Evolutionary conservation across 1,140 invertebrate genomes (phyloP).

Genomic region (Ladona fulva): DNA sequence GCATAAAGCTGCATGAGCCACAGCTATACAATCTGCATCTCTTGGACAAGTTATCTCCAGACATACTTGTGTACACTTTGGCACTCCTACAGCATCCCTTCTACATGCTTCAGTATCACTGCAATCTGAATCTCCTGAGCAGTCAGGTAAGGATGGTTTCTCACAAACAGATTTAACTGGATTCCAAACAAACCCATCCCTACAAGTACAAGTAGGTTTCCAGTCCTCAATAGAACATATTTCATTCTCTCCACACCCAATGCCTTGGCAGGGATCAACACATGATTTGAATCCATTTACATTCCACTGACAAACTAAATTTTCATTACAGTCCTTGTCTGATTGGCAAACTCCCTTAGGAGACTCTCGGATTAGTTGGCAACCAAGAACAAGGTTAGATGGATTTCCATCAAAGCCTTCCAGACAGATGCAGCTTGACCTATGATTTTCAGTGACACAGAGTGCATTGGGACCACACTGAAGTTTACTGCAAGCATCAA

Average conservation of each 20-base stretch:
- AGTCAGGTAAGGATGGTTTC: constrained; percentile 75
- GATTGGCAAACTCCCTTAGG: constrained; percentile 54
- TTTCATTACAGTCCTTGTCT: constrained; percentile 58
- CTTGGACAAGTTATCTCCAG: constrained; percentile 67
- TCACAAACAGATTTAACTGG: constrained; percentile 68
- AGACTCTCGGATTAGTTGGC: constrained; percentile 39
- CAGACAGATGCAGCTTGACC: constrained; percentile 73
- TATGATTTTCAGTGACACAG: constrained; percentile 71
- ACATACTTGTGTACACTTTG: constrained; percentile 71
- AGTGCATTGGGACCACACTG: constrained; percentile 85
- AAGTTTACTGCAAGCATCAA: constrained; percentile 74
- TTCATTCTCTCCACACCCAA: constrained; percentile 73
- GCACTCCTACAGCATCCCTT: constrained; percentile 71
- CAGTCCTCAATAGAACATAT: constrained; percentile 53
- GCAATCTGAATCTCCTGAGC: constrained; percentile 62
- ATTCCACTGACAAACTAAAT: constrained; percentile 40
- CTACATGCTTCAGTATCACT: constrained; percentile 55
- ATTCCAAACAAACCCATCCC: constrained; percentile 68
- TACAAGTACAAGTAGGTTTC: constrained; percentile 65
- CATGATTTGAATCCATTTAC: constrained; percentile 40
- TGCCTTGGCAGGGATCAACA: constrained; percentile 63
- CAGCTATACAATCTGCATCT: constrained; percentile 69
- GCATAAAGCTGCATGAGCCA: constrained; percentile 63
- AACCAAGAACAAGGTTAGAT: constrained; percentile 62
- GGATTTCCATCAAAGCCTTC: constrained; percentile 72